phyloP scores from a whole-genome alignment of 1,140 invertebrate genomes.

The Microvelia longipes region DNA sequence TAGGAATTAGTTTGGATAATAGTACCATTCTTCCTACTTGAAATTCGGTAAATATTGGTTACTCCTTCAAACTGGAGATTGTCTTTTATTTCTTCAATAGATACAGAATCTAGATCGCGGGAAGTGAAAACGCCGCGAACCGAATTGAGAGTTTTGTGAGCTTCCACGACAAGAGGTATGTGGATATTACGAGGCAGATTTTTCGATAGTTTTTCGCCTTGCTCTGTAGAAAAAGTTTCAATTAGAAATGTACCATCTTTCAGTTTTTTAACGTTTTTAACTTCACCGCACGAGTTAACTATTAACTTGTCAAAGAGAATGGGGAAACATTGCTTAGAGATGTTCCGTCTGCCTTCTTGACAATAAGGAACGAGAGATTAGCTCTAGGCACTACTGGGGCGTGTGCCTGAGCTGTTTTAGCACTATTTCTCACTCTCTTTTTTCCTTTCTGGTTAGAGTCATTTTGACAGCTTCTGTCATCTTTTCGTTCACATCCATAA shows the following conservation, averaged over 20 bases:
- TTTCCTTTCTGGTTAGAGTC: not conserved
- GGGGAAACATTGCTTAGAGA: not conserved
- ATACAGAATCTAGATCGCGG: not conserved
- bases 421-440: not conserved
- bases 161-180: not conserved
- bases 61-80: no score
- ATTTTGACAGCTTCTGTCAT: not conserved
- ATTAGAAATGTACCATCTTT: not conserved
- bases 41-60: no score
- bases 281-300: not conserved
- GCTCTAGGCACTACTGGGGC: not conserved
- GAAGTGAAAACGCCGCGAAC: not conserved
- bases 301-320: not conserved
- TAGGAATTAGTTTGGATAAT: no score
- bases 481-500: no score
- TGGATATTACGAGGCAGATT: not conserved
- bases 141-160: not conserved
- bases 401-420: not conserved
- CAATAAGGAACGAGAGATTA: not conserved
- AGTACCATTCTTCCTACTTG: no score
- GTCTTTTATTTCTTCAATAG: no score
- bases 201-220: not conserved
- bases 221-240: not conserved
- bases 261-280: not conserved
- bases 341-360: not conserved